These are phyloP conservation scores for Engraulis encrasicolus DNA, from an alignment of 2,113 vertebrate genomes.

Conservation along the genomic window DNA sequence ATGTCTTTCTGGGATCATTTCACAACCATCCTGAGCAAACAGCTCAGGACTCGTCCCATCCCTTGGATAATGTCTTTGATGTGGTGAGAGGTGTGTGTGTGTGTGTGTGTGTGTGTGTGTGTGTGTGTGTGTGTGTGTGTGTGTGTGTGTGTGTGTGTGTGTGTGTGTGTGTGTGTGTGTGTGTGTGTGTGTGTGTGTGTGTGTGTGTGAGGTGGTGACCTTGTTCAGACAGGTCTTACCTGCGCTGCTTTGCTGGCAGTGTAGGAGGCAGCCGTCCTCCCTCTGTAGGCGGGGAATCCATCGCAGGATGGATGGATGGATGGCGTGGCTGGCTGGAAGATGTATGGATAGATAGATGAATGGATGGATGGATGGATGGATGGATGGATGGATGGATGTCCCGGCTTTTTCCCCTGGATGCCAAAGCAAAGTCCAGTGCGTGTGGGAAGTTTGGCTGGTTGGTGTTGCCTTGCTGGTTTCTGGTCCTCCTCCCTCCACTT, in stretches of 20 bases:
- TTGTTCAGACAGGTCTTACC: slow-evolving; percentile 56
- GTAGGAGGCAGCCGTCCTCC: slow-evolving; percentile 55
- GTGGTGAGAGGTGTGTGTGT: not conserved
- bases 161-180: not conserved
- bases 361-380: too few species aligned
- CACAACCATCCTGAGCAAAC: not conserved
- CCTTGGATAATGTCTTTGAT: not conserved
- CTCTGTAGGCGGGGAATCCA: slow-evolving; percentile 20
- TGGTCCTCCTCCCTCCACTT: not conserved
- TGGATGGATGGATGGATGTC: not conserved
- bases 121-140: not conserved
- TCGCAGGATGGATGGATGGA: not conserved
- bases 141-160: not conserved
- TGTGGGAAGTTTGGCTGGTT: not conserved
- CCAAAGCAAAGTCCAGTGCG: not conserved
- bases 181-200: too few species aligned
- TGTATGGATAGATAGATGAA: too few species aligned
- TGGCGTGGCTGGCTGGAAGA: too few species aligned
- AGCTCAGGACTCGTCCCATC: not conserved
- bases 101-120: too few species aligned
- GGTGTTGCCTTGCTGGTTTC: not conserved
- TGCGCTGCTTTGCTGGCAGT: slow-evolving; percentile 71
- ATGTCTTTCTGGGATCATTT: not conserved
- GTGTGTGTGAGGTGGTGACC: not conserved
- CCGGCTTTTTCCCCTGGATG: not conserved